A percentile compares a stretch with the other conserved stretches of the same genome.
Conservation (phyloP, 1,140 invertebrate species). For the Drosophila obscura region DNA sequence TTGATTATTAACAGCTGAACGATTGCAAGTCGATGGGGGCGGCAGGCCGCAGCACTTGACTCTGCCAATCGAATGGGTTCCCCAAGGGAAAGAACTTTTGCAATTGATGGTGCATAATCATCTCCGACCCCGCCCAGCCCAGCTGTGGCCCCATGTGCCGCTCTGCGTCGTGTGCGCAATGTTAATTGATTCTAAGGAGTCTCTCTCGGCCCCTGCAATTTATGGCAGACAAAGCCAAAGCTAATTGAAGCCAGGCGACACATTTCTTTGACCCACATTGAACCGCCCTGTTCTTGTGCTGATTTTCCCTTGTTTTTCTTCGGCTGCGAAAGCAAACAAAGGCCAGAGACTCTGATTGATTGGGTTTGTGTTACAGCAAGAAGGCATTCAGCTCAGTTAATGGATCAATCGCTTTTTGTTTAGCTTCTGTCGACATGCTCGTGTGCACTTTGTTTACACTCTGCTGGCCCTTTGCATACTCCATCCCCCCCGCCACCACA, state of each 20-base stretch:
- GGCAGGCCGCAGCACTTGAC: not conserved
- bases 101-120: conserved; percentile 10
- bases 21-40: not conserved
- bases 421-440: conserved; percentile 20
- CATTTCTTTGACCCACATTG: conserved; percentile 21
- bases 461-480: too few relatives aligned
- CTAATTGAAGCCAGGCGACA: conserved; percentile 48
- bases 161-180: conserved; percentile 13
- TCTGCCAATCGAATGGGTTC: too few relatives aligned
- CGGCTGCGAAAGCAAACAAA: conserved; percentile 36
- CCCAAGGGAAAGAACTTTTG: not conserved
- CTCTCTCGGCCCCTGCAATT: conserved; percentile 18
- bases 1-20: conserved; percentile 17
- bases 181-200: conserved; percentile 29
- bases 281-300: not conserved
- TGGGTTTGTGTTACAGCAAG: conserved; percentile 45
- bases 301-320: conserved; percentile 4
- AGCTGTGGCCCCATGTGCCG: too few relatives aligned
- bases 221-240: conserved; percentile 37
- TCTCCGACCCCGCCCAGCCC: not conserved
- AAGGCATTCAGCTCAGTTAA: conserved; percentile 31
- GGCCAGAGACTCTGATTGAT: conserved; percentile 50
- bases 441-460: conserved; percentile 14
- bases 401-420: conserved; percentile 46
- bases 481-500: too few relatives aligned